Conservation (phyloP, 1,140 invertebrate genomes). For the Anastatus disparis region DNA sequence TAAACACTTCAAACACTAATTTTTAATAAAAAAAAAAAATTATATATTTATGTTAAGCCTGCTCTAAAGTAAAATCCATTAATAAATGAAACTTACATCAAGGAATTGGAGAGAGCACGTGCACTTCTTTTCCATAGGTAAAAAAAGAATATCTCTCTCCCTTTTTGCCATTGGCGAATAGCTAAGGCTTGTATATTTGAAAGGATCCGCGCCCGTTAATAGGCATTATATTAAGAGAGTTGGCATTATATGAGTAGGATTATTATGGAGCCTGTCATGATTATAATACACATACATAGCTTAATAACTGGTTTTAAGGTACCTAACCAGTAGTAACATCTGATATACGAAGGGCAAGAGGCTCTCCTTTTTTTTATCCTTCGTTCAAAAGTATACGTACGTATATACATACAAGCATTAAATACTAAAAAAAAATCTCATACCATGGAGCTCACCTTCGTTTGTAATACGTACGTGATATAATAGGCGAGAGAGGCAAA, state of each 20-base stretch:
- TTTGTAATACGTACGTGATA: neutral
- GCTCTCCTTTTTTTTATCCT: neutral
- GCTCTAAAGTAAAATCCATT: too few species aligned
- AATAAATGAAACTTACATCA: too few species aligned
- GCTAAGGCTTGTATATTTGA: too few species aligned
- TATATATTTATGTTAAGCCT: too few species aligned
- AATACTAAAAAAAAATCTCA: neutral
- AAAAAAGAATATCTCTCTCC: slow-evolving; percentile 8
- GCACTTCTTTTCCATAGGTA: neutral
- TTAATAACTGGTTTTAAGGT: slow-evolving; percentile 59
- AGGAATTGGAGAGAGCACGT: neutral
- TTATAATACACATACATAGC: slow-evolving; percentile 36
- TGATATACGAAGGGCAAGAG: slow-evolving; percentile 50
- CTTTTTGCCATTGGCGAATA: neutral
- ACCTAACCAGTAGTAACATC: slow-evolving; percentile 46
- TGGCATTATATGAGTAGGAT: slow-evolving; percentile 44
- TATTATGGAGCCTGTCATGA: slow-evolving; percentile 58
- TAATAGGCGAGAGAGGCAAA: neutral
- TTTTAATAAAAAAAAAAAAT: too few species aligned
- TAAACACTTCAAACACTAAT: too few species aligned
- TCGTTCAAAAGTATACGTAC: too few species aligned
- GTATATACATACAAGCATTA: neutral
- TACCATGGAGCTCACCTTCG: neutral
- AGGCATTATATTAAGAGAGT: slow-evolving; percentile 58
- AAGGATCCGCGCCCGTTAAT: slow-evolving; percentile 53